Evolutionary conservation across 2,113 vertebrate species (phyloP).

Genomic region (Indicator indicator): DNA sequence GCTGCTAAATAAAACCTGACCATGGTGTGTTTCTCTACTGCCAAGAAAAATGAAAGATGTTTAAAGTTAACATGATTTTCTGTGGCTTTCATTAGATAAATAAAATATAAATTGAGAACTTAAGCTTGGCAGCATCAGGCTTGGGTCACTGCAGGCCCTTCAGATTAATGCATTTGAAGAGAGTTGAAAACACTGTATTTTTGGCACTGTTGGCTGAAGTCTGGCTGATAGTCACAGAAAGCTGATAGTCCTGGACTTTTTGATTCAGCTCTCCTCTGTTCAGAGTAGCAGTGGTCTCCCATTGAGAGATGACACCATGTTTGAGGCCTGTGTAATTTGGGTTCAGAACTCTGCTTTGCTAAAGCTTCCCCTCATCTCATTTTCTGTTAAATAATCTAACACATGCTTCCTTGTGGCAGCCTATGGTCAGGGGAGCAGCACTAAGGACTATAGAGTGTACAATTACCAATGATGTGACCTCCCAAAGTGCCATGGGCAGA

Average conservation of each 20-base stretch:
- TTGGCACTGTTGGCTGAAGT: background rate
- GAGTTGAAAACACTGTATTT: background rate
- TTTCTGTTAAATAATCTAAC: background rate
- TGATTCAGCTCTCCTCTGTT: background rate
- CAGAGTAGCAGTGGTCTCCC: background rate
- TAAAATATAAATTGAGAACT: background rate
- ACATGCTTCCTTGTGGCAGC: background rate
- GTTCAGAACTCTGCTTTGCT: background rate
- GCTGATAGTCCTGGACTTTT: background rate
- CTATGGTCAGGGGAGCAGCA: background rate
- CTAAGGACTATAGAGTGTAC: background rate
- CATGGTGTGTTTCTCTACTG: background rate
- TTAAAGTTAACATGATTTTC: background rate
- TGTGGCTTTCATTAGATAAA: background rate
- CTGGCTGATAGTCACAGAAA: background rate
- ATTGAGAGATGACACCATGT: accelerated
- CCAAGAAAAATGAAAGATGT: background rate
- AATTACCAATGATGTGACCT: background rate
- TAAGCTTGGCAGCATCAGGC: background rate
- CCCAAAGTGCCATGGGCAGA: background rate
- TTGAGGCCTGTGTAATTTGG: background rate
- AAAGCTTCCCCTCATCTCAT: background rate
- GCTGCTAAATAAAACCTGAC: background rate
- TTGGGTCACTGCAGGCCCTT: background rate
- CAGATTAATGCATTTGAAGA: background rate